These are phyloP conservation scores for Orthosia gothica DNA, from an alignment of 2,888 invertebrate genomes.

Conservation along the genomic window DNA sequence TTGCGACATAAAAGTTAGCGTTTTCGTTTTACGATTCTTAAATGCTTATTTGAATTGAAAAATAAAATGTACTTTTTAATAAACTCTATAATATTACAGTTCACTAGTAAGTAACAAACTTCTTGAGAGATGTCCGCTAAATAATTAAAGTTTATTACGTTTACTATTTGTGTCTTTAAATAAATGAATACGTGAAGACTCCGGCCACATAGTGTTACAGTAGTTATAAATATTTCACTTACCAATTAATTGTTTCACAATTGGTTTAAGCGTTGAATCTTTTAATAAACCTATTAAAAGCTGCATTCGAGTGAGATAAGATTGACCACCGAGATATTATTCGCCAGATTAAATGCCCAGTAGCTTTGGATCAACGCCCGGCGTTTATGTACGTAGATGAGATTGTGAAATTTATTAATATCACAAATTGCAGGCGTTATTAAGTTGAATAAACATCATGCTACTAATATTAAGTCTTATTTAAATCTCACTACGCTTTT, in stretches of 20 bases:
- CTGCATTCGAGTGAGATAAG: slow-evolving; percentile 55
- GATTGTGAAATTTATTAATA: slow-evolving; percentile 55
- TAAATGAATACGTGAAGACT: neutral
- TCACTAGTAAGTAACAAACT: slow-evolving; percentile 9
- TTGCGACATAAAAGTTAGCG: slow-evolving; percentile 55
- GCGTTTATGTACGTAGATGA: slow-evolving; percentile 59
- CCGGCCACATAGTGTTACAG: slow-evolving; percentile 3
- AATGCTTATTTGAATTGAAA: slow-evolving; percentile 26
- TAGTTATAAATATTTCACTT: slow-evolving; percentile 18
- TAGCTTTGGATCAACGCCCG: slow-evolving; percentile 58
- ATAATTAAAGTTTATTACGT: slow-evolving; percentile 2
- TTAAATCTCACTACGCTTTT: slow-evolving; percentile 23
- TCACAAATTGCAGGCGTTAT: slow-evolving; percentile 45
- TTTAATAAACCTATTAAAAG: slow-evolving; percentile 57
- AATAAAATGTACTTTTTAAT: slow-evolving; percentile 15
- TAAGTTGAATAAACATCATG: slow-evolving; percentile 18
- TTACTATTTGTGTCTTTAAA: slow-evolving; percentile 6
- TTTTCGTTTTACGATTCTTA: slow-evolving; percentile 53
- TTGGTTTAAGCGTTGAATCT: slow-evolving; percentile 34
- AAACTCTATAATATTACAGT: neutral
- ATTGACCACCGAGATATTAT: slow-evolving; percentile 60
- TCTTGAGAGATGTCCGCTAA: slow-evolving; percentile 3
- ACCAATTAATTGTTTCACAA: slow-evolving; percentile 37
- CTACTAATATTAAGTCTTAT: slow-evolving; percentile 14
- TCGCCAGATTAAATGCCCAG: slow-evolving; percentile 56